Percentiles rank a stretch among this genome's conserved stretches.
phyloP scores from a whole-genome alignment of 2,888 invertebrate genomes.

The Clistopyga incitator region DNA sequence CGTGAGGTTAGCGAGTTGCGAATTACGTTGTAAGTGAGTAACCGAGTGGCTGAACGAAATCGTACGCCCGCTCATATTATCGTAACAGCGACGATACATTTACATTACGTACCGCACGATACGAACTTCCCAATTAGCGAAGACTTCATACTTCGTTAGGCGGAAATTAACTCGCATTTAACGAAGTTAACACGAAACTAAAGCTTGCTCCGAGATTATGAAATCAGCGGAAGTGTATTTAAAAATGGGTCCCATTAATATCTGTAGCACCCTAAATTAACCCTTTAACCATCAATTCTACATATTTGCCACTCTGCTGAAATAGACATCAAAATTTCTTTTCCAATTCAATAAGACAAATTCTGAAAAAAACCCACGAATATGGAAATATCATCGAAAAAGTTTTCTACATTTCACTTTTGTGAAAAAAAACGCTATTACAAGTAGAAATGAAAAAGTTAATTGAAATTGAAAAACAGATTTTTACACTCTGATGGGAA shows the following conservation, averaged over 20 bases:
- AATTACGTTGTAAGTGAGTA: slow-evolving; percentile 24
- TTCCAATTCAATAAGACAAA: too few species aligned
- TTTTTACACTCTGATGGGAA: too few species aligned
- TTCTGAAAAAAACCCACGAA: too few species aligned
- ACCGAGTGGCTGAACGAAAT: slow-evolving; percentile 29
- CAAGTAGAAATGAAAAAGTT: too few species aligned
- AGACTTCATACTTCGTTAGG: neutral
- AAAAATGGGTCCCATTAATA: neutral
- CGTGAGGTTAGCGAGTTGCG: slow-evolving; percentile 20
- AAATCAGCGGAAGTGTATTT: neutral
- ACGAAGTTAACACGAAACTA: neutral
- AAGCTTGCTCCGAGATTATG: neutral
- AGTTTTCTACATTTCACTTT: too few species aligned
- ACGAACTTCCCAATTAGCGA: neutral
- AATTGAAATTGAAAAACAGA: too few species aligned
- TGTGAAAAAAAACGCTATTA: too few species aligned
- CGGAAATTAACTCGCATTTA: neutral
- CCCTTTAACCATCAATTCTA: too few species aligned
- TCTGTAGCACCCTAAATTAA: neutral
- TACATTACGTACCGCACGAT: neutral
- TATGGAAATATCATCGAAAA: too few species aligned
- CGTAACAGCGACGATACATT: neutral
- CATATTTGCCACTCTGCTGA: too few species aligned
- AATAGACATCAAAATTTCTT: too few species aligned
- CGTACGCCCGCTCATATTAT: slow-evolving; percentile 2